Percentiles rank a stretch among this genome's conserved stretches.
Conservation (phyloP, 2,113 vertebrate species). For the Barbus barbus region DNA sequence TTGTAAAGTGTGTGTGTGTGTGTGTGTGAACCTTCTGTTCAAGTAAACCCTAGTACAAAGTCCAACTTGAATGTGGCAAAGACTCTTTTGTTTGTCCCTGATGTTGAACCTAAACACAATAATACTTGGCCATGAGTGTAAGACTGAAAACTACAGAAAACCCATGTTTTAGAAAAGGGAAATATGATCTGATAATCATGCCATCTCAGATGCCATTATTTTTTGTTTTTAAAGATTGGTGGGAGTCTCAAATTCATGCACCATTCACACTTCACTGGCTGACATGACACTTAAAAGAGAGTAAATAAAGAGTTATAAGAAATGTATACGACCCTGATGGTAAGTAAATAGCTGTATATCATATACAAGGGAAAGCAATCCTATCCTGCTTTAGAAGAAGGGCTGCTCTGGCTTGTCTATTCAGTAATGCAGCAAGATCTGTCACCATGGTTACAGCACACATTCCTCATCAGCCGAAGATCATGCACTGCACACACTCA, state of each 20-base stretch:
- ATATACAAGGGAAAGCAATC: not conserved
- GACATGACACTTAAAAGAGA: not conserved
- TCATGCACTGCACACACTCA: conserved; percentile 1
- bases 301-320: not conserved
- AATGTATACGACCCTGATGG: not conserved
- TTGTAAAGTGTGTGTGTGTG: not conserved
- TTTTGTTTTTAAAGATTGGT: not conserved
- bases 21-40: conserved; percentile 28
- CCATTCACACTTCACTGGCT: not conserved
- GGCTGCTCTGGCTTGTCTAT: not conserved
- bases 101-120: not conserved
- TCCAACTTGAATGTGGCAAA: conserved; percentile 5
- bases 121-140: not conserved
- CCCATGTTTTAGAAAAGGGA: not conserved
- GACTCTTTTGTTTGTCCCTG: not conserved
- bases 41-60: conserved; percentile 21
- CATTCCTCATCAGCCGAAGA: conserved; percentile 2
- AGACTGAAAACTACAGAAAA: not conserved
- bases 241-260: not conserved
- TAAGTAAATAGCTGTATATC: not conserved
- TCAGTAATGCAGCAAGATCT: conserved; percentile 26
- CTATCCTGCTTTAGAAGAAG: not conserved
- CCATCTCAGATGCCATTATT: not conserved
- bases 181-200: not conserved
- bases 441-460: conserved; percentile 45